These are phyloP conservation scores for Exephanes ischioxanthus DNA, from an alignment of 2,888 invertebrate genomes.

Conservation along the genomic window DNA sequence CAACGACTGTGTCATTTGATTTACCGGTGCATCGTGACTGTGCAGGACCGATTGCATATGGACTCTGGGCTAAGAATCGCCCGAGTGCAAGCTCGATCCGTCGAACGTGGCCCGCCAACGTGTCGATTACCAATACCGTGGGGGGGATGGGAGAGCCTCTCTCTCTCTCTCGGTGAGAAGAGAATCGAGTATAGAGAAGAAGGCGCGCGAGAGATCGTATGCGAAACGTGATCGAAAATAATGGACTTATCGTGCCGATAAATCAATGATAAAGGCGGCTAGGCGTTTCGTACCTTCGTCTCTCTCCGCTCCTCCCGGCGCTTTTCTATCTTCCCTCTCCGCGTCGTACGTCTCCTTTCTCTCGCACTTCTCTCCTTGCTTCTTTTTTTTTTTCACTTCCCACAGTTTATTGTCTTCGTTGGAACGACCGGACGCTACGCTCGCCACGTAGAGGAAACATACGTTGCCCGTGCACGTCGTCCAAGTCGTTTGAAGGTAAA, in stretches of 20 bases:
- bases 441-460: slow-evolving; percentile 49
- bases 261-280: slow-evolving; percentile 78
- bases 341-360: slow-evolving; percentile 48
- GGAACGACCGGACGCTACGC: slow-evolving; percentile 58
- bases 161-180: slow-evolving; percentile 18
- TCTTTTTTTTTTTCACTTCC: slow-evolving; percentile 53
- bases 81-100: slow-evolving; percentile 22
- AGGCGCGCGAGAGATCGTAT: slow-evolving; percentile 51
- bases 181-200: slow-evolving; percentile 40
- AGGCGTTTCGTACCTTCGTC: slow-evolving; percentile 53
- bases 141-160: neutral
- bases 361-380: slow-evolving; percentile 35
- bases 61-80: slow-evolving; percentile 12
- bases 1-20: neutral
- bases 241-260: slow-evolving; percentile 75
- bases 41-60: neutral
- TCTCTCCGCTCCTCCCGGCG: slow-evolving; percentile 52
- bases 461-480: slow-evolving; percentile 53
- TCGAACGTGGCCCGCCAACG: slow-evolving; percentile 55
- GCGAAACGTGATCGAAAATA: slow-evolving; percentile 75
- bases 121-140: slow-evolving; percentile 59
- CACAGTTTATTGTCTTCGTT: slow-evolving; percentile 72
- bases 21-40: neutral
- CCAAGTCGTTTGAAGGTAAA: slow-evolving; percentile 42
- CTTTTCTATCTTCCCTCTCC: slow-evolving; percentile 47